phyloP scores from a whole-genome alignment of 92 coral and sea anemone species.

The Parazoanthus darwini region DNA sequence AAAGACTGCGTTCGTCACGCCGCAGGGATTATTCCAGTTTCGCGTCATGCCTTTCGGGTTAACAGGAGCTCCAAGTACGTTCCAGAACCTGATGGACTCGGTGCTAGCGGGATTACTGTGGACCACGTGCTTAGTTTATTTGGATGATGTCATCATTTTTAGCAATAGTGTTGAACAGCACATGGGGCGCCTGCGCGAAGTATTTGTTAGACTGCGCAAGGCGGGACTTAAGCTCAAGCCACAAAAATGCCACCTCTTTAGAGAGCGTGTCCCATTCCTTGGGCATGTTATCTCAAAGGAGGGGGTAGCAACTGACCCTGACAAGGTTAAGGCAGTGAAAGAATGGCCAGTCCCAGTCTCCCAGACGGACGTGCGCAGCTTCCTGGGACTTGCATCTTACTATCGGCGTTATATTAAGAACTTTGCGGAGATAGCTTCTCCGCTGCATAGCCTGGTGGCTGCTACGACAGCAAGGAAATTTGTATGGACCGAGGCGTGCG shows the following conservation, averaged over 20 bases:
- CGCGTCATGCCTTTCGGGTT: conserved; percentile 59
- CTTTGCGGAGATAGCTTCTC: no score
- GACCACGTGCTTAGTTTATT: conserved; percentile 51
- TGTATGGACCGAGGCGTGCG: no score
- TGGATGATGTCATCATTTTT: conserved; percentile 45
- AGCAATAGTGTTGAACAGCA: conserved; percentile 42
- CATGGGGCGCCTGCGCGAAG: conserved; percentile 34
- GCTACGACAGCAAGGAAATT: no score
- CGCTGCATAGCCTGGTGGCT: no score
- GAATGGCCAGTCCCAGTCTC: conserved; percentile 38
- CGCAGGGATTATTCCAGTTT: conserved; percentile 50
- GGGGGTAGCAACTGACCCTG: conserved; percentile 42
- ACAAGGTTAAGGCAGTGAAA: conserved; percentile 25
- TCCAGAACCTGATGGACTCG: conserved; percentile 50
- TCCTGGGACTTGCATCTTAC: neutral
- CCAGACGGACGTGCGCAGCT: conserved; percentile 40
- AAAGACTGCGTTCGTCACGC: conserved; percentile 36
- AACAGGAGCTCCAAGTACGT: conserved; percentile 49
- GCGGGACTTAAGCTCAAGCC: conserved; percentile 53
- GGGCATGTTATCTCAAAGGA: conserved; percentile 43
- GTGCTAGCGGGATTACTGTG: conserved; percentile 45
- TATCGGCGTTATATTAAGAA: no score
- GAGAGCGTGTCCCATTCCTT: conserved; percentile 11
- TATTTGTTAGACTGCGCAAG: conserved; percentile 33
- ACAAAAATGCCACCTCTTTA: conserved; percentile 49